Evolutionary conservation across 2,113 vertebrate species (phyloP).

Genomic region (Strix aluco): DNA sequence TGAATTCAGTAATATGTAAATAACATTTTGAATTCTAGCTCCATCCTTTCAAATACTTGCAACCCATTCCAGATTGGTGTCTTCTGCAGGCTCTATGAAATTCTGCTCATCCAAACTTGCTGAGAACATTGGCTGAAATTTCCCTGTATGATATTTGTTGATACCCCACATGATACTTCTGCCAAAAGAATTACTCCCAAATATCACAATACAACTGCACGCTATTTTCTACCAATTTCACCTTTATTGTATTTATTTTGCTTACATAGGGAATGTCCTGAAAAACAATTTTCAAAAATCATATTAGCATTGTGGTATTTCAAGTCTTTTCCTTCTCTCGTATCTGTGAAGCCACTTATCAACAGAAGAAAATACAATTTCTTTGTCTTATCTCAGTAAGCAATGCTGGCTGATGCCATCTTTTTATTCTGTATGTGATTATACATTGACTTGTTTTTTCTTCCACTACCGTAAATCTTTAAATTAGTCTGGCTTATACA

Average conservation of each 20-base stretch:
- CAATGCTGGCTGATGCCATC: neutral
- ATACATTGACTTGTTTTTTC: neutral
- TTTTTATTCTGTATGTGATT: neutral
- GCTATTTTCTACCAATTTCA: neutral
- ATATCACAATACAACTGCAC: neutral
- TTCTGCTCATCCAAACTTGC: neutral
- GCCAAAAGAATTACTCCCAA: neutral
- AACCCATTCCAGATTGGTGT: neutral
- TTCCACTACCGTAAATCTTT: neutral
- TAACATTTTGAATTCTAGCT: neutral
- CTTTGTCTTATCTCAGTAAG: neutral
- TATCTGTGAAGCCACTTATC: neutral
- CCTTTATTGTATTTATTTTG: neutral
- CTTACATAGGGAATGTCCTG: neutral
- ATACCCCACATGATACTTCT: neutral
- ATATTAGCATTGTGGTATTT: neutral
- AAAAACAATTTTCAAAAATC: neutral
- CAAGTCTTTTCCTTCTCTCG: neutral
- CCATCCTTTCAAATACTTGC: neutral
- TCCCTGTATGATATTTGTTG: neutral
- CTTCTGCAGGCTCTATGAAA: neutral
- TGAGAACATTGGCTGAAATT: neutral
- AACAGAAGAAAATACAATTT: neutral
- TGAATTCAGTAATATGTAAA: neutral
- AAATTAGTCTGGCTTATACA: neutral